Percentiles rank a stretch among this genome's conserved stretches.
phyloP scores from a whole-genome alignment of 2,888 invertebrate genomes.

The Prosapia bicincta region DNA sequence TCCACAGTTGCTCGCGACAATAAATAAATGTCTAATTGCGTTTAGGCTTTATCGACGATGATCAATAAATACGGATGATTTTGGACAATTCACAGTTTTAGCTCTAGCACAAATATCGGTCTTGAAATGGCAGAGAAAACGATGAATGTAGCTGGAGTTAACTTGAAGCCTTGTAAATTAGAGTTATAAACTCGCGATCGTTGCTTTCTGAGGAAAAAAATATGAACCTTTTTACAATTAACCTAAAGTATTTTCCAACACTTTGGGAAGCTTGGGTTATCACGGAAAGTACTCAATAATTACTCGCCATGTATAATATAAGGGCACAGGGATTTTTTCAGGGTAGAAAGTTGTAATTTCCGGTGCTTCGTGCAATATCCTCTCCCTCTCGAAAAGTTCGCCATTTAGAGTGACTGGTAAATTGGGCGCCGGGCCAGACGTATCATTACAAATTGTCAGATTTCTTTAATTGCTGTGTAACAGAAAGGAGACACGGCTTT shows the following conservation, averaged over 20 bases:
- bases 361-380: not conserved
- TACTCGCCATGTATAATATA: not conserved
- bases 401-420: not conserved
- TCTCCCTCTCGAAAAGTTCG: not conserved
- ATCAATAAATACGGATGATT: too few species aligned
- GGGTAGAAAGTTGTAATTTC: not conserved
- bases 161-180: too few species aligned
- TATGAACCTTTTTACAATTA: not conserved
- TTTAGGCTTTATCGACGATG: too few species aligned
- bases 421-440: not conserved
- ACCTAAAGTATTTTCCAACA: not conserved
- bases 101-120: too few species aligned
- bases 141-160: too few species aligned
- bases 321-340: not conserved
- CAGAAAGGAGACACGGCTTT: not conserved
- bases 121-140: too few species aligned
- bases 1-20: too few species aligned
- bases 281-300: not conserved
- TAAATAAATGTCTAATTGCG: too few species aligned
- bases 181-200: too few species aligned
- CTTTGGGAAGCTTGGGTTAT: not conserved
- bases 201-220: too few species aligned
- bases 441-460: not conserved
- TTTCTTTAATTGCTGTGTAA: not conserved
- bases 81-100: too few species aligned